phyloP scores from a whole-genome alignment of 1,140 invertebrate genomes.

The Bombus polaris region DNA sequence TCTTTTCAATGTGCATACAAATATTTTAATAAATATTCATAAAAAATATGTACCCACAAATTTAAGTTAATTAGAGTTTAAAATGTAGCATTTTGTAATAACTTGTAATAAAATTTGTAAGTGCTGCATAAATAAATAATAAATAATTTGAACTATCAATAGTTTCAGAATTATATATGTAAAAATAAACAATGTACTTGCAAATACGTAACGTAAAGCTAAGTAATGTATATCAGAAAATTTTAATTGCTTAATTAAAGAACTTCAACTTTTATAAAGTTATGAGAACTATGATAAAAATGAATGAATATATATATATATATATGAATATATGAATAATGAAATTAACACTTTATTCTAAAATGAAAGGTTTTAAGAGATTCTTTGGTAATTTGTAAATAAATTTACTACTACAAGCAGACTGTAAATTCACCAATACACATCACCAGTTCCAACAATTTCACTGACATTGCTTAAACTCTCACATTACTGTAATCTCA shows the following conservation, averaged over 20 bases:
- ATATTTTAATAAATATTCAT: constrained; percentile 23
- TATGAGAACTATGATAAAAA: constrained; percentile 16
- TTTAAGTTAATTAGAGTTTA: constrained; percentile 4
- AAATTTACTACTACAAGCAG: constrained; percentile 66
- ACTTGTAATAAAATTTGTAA: background rate
- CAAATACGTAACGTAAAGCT: background rate
- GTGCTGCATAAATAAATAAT: constrained; percentile 32
- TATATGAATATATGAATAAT: background rate
- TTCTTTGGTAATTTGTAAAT: constrained; percentile 64
- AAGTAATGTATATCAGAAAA: background rate
- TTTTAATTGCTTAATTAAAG: background rate
- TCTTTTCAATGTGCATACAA: background rate
- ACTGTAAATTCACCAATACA: constrained; percentile 64
- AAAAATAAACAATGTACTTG: background rate
- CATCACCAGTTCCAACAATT: constrained; percentile 59
- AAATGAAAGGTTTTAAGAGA: constrained; percentile 50
- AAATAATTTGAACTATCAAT: background rate
- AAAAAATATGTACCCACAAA: constrained; percentile 20
- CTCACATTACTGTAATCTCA: constrained; percentile 63
- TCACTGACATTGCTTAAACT: constrained; percentile 63
- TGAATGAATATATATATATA: background rate
- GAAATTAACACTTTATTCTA: constrained; percentile 37
- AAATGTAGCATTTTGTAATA: background rate
- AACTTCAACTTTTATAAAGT: constrained; percentile 26
- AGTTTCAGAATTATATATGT: background rate